Evolutionary conservation across 2,797 vertebrate genomes (phyloP).

Genomic region (Oreochromis grahami): DNA sequence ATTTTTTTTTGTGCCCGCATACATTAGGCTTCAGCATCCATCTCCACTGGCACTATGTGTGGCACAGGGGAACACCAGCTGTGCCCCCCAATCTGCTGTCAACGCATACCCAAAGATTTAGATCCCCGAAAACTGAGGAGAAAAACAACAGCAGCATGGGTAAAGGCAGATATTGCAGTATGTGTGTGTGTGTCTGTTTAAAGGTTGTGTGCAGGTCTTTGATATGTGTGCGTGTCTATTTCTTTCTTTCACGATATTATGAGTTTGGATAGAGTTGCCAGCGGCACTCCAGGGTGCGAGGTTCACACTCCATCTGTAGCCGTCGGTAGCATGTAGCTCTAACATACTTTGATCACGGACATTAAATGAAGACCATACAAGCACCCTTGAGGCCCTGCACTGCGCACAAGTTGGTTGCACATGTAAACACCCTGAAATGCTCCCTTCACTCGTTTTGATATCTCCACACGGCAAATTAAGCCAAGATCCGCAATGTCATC

Average conservation of each 20-base stretch:
- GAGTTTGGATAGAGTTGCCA: slow-evolving; percentile 35
- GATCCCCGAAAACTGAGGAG: not conserved
- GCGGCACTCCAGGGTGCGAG: not conserved
- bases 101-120: slow-evolving; percentile 23
- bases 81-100: slow-evolving; percentile 62
- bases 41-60: slow-evolving; percentile 44
- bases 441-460: not conserved
- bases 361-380: slow-evolving; percentile 19
- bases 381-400: not conserved
- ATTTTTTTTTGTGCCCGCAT: slow-evolving; percentile 21
- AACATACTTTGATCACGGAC: slow-evolving; percentile 40
- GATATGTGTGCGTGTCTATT: not conserved
- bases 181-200: not conserved
- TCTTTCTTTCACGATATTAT: slow-evolving; percentile 18
- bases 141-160: slow-evolving; percentile 31
- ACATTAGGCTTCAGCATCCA: slow-evolving; percentile 56
- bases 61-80: slow-evolving; percentile 64
- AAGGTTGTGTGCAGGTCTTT: slow-evolving; percentile 25
- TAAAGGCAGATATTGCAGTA: slow-evolving; percentile 4
- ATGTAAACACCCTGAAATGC: not conserved
- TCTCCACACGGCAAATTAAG: slow-evolving; percentile 7
- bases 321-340: slow-evolving; percentile 15
- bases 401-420: not conserved
- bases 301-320: slow-evolving; percentile 28
- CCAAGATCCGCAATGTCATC: not conserved